These are phyloP conservation scores for Meleagris gallopavo DNA, from an alignment of 2,113 vertebrate species.

Conservation along the genomic window DNA sequence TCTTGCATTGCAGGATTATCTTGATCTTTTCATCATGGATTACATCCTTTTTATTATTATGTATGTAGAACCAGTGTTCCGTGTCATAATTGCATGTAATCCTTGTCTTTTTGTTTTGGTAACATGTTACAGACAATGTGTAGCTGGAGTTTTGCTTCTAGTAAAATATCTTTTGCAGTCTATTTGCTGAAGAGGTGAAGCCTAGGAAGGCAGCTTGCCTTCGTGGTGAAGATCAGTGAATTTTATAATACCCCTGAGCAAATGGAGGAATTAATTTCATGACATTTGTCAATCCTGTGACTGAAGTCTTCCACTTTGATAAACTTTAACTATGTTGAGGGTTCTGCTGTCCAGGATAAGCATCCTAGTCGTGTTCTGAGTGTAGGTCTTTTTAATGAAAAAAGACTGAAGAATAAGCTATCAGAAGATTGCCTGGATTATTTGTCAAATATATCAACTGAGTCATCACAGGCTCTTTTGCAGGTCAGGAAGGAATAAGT, in stretches of 20 bases:
- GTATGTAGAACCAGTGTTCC: neutral
- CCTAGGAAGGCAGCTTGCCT: neutral
- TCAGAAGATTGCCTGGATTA: neutral
- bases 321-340: neutral
- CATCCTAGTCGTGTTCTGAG: neutral
- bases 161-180: neutral
- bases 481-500: neutral
- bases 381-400: neutral
- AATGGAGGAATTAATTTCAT: neutral
- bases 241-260: neutral
- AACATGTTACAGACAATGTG: neutral
- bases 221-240: neutral
- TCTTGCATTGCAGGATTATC: conserved; percentile 32
- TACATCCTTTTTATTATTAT: neutral
- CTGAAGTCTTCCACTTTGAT: neutral
- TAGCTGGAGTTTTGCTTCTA: neutral
- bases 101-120: neutral
- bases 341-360: neutral
- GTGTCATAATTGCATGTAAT: neutral
- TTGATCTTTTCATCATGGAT: neutral
- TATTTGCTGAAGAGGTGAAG: neutral
- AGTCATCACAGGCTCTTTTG: neutral
- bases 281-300: neutral
- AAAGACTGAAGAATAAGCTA: neutral
- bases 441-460: neutral